Percentiles rank a stretch among this genome's conserved stretches.
Evolutionary conservation across 2,888 invertebrate genomes (phyloP).

Genomic region (Microctonus brassicae): DNA sequence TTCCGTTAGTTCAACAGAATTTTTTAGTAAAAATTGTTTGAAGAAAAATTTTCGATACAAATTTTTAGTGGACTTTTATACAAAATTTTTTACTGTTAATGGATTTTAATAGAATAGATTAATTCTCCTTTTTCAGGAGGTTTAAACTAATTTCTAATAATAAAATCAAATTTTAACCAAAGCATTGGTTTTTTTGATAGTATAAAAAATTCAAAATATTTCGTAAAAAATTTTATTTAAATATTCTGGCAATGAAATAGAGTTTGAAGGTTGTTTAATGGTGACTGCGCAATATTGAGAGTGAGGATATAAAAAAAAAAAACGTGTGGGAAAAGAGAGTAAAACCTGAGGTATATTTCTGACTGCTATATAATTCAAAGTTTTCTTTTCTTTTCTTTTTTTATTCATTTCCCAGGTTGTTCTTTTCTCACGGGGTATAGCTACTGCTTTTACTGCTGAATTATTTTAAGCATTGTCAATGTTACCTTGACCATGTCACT

Average conservation of each 20-base stretch:
- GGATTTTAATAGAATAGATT: no score
- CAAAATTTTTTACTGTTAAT: no score
- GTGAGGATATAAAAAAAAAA: background rate
- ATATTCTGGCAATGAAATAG: background rate
- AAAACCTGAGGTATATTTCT: background rate
- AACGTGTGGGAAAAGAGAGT: background rate
- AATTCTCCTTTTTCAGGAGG: no score
- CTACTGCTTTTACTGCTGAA: background rate
- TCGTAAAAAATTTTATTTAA: background rate
- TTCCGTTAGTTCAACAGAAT: no score
- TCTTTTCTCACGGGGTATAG: background rate
- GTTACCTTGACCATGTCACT: background rate
- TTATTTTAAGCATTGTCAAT: background rate
- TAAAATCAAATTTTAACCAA: no score
- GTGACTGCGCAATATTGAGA: background rate
- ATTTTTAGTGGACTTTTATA: no score
- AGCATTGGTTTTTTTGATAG: no score
- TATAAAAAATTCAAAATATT: no score
- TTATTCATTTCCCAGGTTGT: background rate
- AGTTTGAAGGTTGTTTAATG: background rate
- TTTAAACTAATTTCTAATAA: no score
- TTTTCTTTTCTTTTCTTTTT: background rate
- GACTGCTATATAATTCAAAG: background rate
- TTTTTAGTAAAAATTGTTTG: no score
- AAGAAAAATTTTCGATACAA: no score